phyloP scores from a whole-genome alignment of 2,797 vertebrate genomes.

The Remorina albescens region DNA sequence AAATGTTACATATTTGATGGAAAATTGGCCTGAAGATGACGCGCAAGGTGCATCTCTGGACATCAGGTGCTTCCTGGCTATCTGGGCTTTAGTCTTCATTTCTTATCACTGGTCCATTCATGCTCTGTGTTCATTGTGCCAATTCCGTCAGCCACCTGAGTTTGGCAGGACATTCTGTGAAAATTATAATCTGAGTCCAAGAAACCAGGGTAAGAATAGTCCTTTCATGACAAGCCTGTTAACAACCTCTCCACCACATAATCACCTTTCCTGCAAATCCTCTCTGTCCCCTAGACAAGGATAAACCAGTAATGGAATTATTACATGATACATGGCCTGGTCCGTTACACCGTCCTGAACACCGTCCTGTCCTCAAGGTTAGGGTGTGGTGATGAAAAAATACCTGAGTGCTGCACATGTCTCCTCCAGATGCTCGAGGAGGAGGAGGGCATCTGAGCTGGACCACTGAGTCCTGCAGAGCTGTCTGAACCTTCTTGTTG shows the following conservation, averaged over 20 bases:
- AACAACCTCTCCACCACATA: slow-evolving; percentile 54
- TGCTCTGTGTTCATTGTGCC: slow-evolving; percentile 17
- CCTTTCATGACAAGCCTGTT: slow-evolving; percentile 51
- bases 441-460: background rate
- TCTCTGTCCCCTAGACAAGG: slow-evolving; percentile 68
- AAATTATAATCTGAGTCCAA: slow-evolving; percentile 72
- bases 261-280: slow-evolving; percentile 80
- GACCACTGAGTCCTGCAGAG: slow-evolving; percentile 35
- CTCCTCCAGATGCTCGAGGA: slow-evolving; percentile 20
- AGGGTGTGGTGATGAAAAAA: slow-evolving; percentile 27
- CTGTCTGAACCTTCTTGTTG: slow-evolving; percentile 12
- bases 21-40: background rate
- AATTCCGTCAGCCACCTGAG: slow-evolving; percentile 69
- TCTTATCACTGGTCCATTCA: slow-evolving; percentile 30
- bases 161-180: slow-evolving; percentile 71
- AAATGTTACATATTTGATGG: background rate
- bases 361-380: slow-evolving; percentile 17
- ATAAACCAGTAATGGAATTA: slow-evolving; percentile 76
- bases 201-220: slow-evolving; percentile 71
- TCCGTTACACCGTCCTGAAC: slow-evolving; percentile 10
- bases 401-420: background rate
- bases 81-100: slow-evolving; percentile 28
- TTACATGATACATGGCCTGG: slow-evolving; percentile 29
- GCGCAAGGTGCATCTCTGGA: background rate
- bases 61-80: slow-evolving; percentile 17